Evolutionary conservation across 1,140 invertebrate species (phyloP).

Genomic region (Mizuhopecten yessoensis): DNA sequence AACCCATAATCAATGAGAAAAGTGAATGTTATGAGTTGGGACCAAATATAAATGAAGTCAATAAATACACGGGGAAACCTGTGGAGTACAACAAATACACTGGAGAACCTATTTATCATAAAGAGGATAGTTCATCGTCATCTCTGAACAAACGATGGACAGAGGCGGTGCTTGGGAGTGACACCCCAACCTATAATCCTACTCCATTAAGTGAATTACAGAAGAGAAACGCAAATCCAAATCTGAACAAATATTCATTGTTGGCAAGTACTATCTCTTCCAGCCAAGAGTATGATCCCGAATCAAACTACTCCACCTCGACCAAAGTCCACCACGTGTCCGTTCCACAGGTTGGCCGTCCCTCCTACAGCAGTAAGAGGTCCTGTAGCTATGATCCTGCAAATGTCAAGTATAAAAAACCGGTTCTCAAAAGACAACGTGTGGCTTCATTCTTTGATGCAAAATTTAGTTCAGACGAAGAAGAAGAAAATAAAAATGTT

Average conservation of each 20-base stretch:
- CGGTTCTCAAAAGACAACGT: slow-evolving; percentile 49
- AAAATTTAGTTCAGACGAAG: slow-evolving; percentile 70
- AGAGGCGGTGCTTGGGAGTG: background rate
- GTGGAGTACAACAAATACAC: slow-evolving; percentile 58
- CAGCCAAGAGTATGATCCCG: slow-evolving; percentile 76
- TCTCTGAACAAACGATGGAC: background rate
- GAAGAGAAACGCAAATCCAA: slow-evolving; percentile 41
- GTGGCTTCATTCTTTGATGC: slow-evolving; percentile 44
- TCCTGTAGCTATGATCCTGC: slow-evolving; percentile 54
- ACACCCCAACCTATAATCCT: slow-evolving; percentile 85
- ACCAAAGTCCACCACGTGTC: background rate
- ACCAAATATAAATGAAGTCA: background rate
- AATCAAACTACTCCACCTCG: slow-evolving; percentile 72
- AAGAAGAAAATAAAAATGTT: slow-evolving; percentile 48
- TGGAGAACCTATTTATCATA: slow-evolving; percentile 54
- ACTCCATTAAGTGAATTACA: slow-evolving; percentile 82
- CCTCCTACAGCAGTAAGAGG: slow-evolving; percentile 44
- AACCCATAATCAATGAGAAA: background rate
- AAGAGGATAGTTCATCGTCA: background rate
- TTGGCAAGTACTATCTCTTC: background rate
- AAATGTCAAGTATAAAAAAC: slow-evolving; percentile 45
- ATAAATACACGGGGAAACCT: background rate
- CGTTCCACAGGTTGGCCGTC: background rate
- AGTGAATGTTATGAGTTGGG: background rate
- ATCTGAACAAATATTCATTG: background rate